phyloP scores from a whole-genome alignment of 2,888 invertebrate species.

The Pimpla rufipes region DNA sequence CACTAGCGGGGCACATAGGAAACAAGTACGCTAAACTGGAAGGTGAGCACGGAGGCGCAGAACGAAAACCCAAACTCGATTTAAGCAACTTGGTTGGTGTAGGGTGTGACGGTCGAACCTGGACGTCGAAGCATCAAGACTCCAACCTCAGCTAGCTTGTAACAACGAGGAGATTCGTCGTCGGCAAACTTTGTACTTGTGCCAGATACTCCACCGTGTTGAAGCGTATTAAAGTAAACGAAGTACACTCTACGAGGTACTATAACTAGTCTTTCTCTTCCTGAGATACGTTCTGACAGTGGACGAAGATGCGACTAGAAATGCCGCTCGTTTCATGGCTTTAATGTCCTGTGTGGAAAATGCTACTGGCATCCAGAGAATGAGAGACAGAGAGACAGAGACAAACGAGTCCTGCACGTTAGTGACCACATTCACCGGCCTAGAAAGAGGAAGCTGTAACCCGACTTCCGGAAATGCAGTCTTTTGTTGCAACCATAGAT shows the following conservation, averaged over 20 bases:
- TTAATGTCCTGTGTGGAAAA: constrained; percentile 30
- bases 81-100: constrained; percentile 1
- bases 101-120: background rate
- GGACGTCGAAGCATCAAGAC: background rate
- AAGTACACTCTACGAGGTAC: constrained; percentile 5
- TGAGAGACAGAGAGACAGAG: too few relatives aligned
- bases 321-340: constrained; percentile 14
- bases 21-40: constrained; percentile 1
- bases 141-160: constrained; percentile 5
- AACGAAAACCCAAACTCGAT: background rate
- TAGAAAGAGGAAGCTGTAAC: constrained; percentile 4
- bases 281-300: background rate
- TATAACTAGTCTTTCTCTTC: constrained; percentile 10
- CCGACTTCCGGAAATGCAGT: background rate
- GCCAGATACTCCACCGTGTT: background rate
- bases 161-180: constrained; percentile 24
- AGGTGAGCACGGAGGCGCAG: background rate
- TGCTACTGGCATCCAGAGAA: constrained; percentile 3
- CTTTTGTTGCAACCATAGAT: background rate
- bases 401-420: background rate
- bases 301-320: background rate
- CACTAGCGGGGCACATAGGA: background rate
- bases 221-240: constrained; percentile 1
- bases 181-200: background rate
- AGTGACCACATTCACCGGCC: background rate